phyloP scores from a whole-genome alignment of 2,797 vertebrate genomes.

The Pangasius sanitwongsei region DNA sequence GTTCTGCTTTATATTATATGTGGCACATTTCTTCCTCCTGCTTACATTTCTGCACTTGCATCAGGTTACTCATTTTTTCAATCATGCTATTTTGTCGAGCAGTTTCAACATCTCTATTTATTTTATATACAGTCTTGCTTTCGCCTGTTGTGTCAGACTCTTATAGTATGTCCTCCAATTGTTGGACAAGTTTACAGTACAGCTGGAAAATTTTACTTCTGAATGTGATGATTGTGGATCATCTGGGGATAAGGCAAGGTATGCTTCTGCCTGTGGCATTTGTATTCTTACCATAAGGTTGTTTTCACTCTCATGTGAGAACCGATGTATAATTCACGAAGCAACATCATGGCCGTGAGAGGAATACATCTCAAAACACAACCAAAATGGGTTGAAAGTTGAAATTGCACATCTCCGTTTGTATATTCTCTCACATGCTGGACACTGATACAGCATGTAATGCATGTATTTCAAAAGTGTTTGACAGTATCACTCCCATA shows the following conservation, averaged over 20 bases:
- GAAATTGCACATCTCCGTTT: conserved; percentile 5
- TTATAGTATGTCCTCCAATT: conserved; percentile 1
- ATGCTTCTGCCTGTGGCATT: conserved; percentile 42
- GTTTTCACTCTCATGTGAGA: conserved; percentile 24
- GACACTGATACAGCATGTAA: background rate
- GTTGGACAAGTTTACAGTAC: conserved; percentile 1
- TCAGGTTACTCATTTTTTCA: background rate
- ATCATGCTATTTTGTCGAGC: background rate
- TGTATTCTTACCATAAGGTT: conserved; percentile 45
- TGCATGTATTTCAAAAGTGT: conserved; percentile 7
- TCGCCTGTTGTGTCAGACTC: background rate
- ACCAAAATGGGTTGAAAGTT: background rate
- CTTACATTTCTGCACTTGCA: background rate
- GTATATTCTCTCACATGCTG: background rate
- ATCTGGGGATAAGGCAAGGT: conserved; percentile 7
- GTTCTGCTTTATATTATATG: background rate
- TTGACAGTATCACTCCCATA: background rate
- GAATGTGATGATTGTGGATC: conserved; percentile 22
- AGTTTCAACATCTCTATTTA: conserved; percentile 14
- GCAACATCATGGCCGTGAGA: conserved; percentile 33
- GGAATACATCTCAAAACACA: conserved; percentile 18
- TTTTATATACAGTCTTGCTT: conserved; percentile 17
- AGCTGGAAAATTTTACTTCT: conserved; percentile 20
- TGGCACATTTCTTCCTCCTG: background rate
- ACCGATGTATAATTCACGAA: conserved; percentile 35